These are phyloP conservation scores for Blera fallax DNA, from an alignment of 2,888 invertebrate species.

Conservation along the genomic window DNA sequence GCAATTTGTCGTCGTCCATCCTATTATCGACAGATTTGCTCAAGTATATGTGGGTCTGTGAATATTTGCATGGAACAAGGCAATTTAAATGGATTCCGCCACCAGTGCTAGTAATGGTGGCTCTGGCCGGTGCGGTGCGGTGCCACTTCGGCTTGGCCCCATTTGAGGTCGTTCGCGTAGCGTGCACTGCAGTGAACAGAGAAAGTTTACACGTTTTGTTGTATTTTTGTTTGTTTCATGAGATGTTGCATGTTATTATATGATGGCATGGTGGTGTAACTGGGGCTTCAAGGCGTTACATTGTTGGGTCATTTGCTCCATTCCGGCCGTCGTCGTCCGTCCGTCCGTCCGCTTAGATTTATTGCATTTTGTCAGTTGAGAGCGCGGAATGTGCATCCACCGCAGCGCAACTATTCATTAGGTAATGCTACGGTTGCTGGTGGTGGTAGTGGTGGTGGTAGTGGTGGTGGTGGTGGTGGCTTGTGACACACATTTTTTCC, in stretches of 20 bases:
- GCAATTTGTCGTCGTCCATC: conserved; percentile 46
- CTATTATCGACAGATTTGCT: conserved; percentile 61
- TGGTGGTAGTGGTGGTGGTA: not conserved
- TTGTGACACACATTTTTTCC: conserved; percentile 60
- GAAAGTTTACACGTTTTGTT: conserved; percentile 65
- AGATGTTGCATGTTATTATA: conserved; percentile 62
- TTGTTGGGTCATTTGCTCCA: conserved; percentile 68
- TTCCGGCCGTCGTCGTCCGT: conserved; percentile 40
- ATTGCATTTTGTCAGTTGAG: conserved; percentile 62
- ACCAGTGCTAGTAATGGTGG: conserved; percentile 15
- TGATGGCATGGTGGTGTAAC: conserved; percentile 62
- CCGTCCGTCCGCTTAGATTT: conserved; percentile 61
- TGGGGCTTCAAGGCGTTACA: conserved; percentile 72
- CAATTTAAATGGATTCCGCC: conserved; percentile 65
- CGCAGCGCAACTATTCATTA: conserved; percentile 55
- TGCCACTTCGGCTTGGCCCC: conserved; percentile 60
- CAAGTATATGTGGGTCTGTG: conserved; percentile 23
- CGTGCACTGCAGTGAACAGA: conserved; percentile 66
- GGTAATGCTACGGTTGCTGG: conserved; percentile 37
- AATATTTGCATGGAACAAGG: conserved; percentile 65
- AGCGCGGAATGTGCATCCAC: conserved; percentile 64
- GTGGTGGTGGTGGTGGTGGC: not conserved
- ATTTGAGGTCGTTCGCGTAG: conserved; percentile 71
- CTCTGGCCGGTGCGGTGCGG: conserved; percentile 38
- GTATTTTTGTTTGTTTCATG: conserved; percentile 35